Base-by-base conservation (phyloP, 2,888 invertebrate species). In the Drepana falcataria region DNA sequence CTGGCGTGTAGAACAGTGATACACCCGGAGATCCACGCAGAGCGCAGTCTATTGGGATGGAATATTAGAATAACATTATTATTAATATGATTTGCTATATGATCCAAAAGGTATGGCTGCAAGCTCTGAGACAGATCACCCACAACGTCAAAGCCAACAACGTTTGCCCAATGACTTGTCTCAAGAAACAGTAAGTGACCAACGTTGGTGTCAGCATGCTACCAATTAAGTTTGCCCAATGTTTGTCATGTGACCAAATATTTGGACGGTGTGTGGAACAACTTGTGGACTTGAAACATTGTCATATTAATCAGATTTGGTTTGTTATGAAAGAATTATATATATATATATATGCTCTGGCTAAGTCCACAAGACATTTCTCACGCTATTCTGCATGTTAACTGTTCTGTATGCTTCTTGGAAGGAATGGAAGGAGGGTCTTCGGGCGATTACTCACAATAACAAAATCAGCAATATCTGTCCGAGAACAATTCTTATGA, bases 81-180 rank as follows among this genome's bases (percentile, higher is more conserved):
- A 21, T 21, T 21, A 21, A 21, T 21, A 21, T 21, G 21, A 21
- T 21, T 51, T 51, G 34, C n/a, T 35, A 41, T 49, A 21, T 48
- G 35, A 35, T 9, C 51, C 37, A 57, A 77, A 94, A 99, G 98
- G 95, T 94, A 83, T 99, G 99, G 99, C 94, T 98, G 92, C 95
- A 97, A 85, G 97, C 96, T 67, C 93, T 99, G 76, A 94, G 99
- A 89, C 94, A 94, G 91, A 97, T 99, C 85, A 98, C 99, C 63
- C 98, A 98, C 93, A 99, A 99, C 93, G 98, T 97, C 78, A 99
- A 99, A 93, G 98, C 98, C 76, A 98, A 98, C 94, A 99, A 99
- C 93, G 95, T 98, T 77, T 99, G 99, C 89, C 99, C 99, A 56
- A 97, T 98, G 96, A 99, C 98, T 75, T 98, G 98, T 92, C 95